A percentile compares a stretch with the other conserved stretches of the same genome.
These are phyloP conservation scores for Porites lutea DNA, from an alignment of 64 coral and sea anemone genomes.

Conservation along the genomic window DNA sequence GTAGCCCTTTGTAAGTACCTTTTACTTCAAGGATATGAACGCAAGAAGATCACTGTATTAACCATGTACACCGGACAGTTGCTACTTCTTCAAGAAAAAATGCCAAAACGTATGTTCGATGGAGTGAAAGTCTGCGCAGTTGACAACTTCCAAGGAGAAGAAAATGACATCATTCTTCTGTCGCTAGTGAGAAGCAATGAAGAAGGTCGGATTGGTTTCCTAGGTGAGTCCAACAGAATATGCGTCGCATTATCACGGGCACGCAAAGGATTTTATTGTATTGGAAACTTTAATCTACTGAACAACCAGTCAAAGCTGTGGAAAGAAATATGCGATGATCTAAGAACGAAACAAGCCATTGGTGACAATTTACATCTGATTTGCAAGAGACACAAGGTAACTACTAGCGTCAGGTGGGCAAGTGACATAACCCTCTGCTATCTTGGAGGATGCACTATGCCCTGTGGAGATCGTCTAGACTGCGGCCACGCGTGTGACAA, in stretches of 20 bases:
- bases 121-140: slow-evolving; percentile 75
- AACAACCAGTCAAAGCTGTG: slow-evolving; percentile 10
- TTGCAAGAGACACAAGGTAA: slow-evolving; percentile 24
- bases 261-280: slow-evolving; percentile 59
- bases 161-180: slow-evolving; percentile 90
- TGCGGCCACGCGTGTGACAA: slow-evolving; percentile 33
- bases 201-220: slow-evolving; percentile 76
- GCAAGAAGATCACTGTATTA: slow-evolving; percentile 74
- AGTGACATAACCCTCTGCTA: neutral
- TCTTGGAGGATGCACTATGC: neutral
- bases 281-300: slow-evolving; percentile 51
- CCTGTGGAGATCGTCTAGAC: neutral
- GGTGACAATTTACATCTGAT: slow-evolving; percentile 23
- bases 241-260: slow-evolving; percentile 62
- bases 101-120: slow-evolving; percentile 62
- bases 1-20: slow-evolving; percentile 78
- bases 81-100: slow-evolving; percentile 72
- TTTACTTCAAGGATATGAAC: slow-evolving; percentile 76
- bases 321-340: slow-evolving; percentile 44
- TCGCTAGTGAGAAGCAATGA: slow-evolving; percentile 82
- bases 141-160: slow-evolving; percentile 91
- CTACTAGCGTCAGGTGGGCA: neutral
- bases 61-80: slow-evolving; percentile 91
- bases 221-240: slow-evolving; percentile 64
- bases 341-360: slow-evolving; percentile 39